These are phyloP conservation scores for Chinchilla lanigera DNA, from an alignment of 2,113 vertebrate genomes.

Conservation along the genomic window DNA sequence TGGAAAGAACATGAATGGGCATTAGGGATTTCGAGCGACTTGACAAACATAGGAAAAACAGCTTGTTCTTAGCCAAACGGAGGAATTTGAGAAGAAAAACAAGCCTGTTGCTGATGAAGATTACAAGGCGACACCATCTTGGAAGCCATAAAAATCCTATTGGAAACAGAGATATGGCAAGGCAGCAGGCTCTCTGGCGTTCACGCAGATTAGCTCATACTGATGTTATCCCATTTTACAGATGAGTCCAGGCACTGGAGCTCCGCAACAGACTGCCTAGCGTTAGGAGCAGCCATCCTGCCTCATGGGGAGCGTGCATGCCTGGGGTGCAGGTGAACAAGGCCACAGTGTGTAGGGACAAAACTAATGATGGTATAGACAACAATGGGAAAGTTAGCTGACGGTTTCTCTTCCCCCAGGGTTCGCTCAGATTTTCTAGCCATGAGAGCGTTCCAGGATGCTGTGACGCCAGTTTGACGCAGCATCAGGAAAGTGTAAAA, in stretches of 20 bases:
- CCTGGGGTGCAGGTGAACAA: not conserved
- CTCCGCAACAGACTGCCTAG: not conserved
- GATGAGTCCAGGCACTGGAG: not conserved
- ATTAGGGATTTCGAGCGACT: constrained; percentile 69
- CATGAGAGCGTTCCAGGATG: not conserved
- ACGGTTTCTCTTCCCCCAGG: not conserved
- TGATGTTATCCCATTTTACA: constrained; percentile 67
- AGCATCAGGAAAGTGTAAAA: not conserved
- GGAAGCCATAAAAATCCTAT: constrained; percentile 71
- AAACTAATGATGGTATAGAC: not conserved
- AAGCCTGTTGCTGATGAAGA: constrained; percentile 50
- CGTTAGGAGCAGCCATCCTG: not conserved
- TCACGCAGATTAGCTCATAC: constrained; percentile 34
- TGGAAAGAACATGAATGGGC: constrained; percentile 69
- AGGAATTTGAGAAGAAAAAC: constrained; percentile 60
- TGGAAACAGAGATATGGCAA: constrained; percentile 62
- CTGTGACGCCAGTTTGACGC: not conserved
- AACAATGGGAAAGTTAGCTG: not conserved
- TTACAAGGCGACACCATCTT: constrained; percentile 65
- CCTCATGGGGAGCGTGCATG: accelerated
- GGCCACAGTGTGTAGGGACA: accelerated
- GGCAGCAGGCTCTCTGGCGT: constrained; percentile 53
- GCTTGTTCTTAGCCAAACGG: constrained; percentile 66
- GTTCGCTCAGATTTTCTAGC: not conserved
- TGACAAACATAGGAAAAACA: constrained; percentile 72